phyloP scores from a whole-genome alignment of 2,113 vertebrate genomes.

The Sakesphorus luctuosus region DNA sequence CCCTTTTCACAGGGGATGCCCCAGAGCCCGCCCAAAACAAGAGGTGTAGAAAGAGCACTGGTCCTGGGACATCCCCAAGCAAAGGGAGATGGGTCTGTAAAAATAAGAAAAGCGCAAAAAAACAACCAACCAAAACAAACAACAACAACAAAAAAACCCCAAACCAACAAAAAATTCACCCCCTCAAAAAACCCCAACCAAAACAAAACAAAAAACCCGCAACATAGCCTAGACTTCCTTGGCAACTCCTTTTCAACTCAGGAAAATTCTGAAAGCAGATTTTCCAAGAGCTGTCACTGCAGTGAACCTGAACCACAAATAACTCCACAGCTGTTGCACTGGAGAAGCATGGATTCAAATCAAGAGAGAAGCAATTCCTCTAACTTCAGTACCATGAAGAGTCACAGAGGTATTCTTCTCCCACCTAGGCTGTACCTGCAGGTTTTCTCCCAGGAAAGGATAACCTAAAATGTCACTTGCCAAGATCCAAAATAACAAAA shows the following conservation, averaged over 20 bases:
- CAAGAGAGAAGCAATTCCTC: neutral
- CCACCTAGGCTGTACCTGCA: neutral
- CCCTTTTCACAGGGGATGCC: neutral
- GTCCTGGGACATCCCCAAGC: neutral
- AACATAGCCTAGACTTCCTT: neutral
- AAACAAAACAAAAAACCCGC: fast-evolving
- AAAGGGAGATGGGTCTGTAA: neutral
- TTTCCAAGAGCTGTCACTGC: slow-evolving; percentile 5
- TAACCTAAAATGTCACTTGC: neutral
- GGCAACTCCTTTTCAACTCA: neutral
- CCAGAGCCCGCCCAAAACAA: neutral
- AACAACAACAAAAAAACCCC: too few species aligned
- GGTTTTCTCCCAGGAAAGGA: neutral
- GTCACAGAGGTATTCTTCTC: neutral
- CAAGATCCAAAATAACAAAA: neutral
- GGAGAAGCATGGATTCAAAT: neutral
- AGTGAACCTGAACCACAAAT: slow-evolving; percentile 41
- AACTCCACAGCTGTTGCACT: slow-evolving; percentile 23
- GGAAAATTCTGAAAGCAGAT: neutral
- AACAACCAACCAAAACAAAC: neutral
- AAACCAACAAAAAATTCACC: too few species aligned
- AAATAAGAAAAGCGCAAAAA: neutral
- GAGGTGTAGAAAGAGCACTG: neutral
- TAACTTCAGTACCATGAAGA: neutral
- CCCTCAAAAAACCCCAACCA: neutral